Conservation (phyloP, 2,113 vertebrate genomes). For the Rhinichthys klamathensis region DNA sequence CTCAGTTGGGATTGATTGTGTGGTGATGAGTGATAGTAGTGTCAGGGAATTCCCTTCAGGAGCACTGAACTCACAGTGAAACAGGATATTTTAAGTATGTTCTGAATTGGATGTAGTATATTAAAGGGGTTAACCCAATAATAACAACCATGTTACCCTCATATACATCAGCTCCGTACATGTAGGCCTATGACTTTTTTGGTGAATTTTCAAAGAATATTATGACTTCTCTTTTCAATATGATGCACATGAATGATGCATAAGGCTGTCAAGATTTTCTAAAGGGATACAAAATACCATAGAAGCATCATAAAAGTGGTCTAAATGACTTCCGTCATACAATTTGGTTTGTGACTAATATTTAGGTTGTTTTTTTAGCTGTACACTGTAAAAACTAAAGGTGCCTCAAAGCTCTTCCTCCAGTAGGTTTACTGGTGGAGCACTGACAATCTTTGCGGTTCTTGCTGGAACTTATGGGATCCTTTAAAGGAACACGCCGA, state of each 20-base stretch:
- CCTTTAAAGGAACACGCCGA: too few species aligned
- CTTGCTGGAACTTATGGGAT: too few species aligned
- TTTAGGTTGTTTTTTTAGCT: too few species aligned
- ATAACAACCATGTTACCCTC: not conserved
- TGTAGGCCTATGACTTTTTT: not conserved
- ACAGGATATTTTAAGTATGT: not conserved
- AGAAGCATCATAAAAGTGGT: not conserved
- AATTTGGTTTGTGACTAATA: too few species aligned
- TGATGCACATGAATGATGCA: not conserved
- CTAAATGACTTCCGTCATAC: not conserved
- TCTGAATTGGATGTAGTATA: not conserved
- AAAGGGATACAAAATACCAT: not conserved
- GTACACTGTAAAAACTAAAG: too few species aligned
- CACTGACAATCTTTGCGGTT: too few species aligned
- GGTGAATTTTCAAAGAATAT: not conserved
- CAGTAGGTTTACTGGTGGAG: too few species aligned
- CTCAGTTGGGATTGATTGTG: not conserved
- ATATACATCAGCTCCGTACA: not conserved
- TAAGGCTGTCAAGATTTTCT: not conserved
- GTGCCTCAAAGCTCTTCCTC: too few species aligned
- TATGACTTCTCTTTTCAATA: not conserved
- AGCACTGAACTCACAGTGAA: not conserved
- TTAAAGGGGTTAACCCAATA: not conserved
- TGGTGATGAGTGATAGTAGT: slow-evolving; percentile 7
- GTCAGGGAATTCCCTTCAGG: slow-evolving; percentile 13